Conservation (phyloP, 2,888 invertebrate genomes). For the Tiliacea aurago region DNA sequence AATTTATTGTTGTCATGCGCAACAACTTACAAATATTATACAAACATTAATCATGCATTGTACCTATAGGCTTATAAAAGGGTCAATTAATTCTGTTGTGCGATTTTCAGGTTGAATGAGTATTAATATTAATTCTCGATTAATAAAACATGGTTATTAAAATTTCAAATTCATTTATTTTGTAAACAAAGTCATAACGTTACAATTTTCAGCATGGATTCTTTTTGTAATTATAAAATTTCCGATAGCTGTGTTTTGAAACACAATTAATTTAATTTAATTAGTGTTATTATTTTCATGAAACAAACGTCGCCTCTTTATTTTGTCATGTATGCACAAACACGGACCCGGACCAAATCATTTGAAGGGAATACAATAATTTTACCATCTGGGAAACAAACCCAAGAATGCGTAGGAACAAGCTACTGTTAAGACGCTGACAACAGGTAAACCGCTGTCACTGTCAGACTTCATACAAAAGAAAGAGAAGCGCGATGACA, state of each 20-base stretch:
- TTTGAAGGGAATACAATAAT: neutral
- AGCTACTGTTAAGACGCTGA: no score
- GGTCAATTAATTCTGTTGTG: constrained; percentile 38
- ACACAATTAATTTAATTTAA: neutral
- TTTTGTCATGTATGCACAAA: neutral
- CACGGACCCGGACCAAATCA: neutral
- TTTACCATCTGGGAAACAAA: constrained; percentile 3
- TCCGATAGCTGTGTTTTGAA: neutral
- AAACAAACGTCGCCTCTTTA: neutral
- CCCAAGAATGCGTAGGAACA: neutral
- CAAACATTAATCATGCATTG: constrained; percentile 22
- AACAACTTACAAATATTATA: neutral
- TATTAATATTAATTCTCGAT: constrained; percentile 39
- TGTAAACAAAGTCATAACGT: constrained; percentile 21
- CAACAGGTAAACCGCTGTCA: no score
- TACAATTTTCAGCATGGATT: constrained; percentile 59
- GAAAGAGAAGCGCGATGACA: no score
- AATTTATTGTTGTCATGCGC: neutral
- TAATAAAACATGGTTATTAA: constrained; percentile 45
- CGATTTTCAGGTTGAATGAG: constrained; percentile 39
- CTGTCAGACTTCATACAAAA: no score
- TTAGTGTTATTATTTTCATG: neutral
- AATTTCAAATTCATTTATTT: constrained; percentile 49
- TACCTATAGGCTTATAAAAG: neutral
- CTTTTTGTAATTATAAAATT: constrained; percentile 55